Conservation (phyloP, 1,140 invertebrate species). For the Procambarus clarkii region DNA sequence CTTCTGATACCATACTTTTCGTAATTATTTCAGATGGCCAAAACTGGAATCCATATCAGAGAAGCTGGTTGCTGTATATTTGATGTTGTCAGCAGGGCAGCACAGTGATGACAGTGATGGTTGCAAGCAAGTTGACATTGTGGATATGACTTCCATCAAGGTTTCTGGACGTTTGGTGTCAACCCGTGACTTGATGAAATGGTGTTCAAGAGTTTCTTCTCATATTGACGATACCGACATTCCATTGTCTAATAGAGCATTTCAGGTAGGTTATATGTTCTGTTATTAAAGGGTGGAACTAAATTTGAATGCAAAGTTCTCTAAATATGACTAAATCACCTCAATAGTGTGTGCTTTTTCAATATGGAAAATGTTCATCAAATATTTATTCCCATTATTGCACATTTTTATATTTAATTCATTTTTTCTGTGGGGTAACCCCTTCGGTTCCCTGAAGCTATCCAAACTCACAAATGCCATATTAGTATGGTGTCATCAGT, state of each 20-base stretch:
- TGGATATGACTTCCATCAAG: slow-evolving; percentile 63
- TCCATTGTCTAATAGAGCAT: slow-evolving; percentile 59
- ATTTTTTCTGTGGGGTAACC: too few relatives aligned
- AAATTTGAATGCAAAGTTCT: too few relatives aligned
- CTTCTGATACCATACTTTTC: too few relatives aligned
- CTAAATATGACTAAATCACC: too few relatives aligned
- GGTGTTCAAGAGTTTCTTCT: slow-evolving; percentile 86
- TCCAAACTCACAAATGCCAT: too few relatives aligned
- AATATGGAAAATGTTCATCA: too few relatives aligned
- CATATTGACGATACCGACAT: slow-evolving; percentile 48
- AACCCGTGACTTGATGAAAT: slow-evolving; percentile 92
- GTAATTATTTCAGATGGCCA: slow-evolving; percentile 80
- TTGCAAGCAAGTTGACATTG: background rate
- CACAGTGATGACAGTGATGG: slow-evolving; percentile 76
- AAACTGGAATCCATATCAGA: slow-evolving; percentile 84
- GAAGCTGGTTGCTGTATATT: slow-evolving; percentile 89
- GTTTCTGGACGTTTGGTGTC: slow-evolving; percentile 75
- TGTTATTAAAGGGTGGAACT: too few relatives aligned
- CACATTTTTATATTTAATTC: too few relatives aligned
- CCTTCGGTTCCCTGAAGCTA: too few relatives aligned
- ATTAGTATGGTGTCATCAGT: too few relatives aligned
- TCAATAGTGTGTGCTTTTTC: too few relatives aligned
- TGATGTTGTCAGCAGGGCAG: slow-evolving; percentile 85
- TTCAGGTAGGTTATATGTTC: slow-evolving; percentile 46
- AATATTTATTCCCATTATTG: too few relatives aligned